These are phyloP conservation scores for Byasa hedistus DNA, from an alignment of 2,888 invertebrate species.

Conservation along the genomic window DNA sequence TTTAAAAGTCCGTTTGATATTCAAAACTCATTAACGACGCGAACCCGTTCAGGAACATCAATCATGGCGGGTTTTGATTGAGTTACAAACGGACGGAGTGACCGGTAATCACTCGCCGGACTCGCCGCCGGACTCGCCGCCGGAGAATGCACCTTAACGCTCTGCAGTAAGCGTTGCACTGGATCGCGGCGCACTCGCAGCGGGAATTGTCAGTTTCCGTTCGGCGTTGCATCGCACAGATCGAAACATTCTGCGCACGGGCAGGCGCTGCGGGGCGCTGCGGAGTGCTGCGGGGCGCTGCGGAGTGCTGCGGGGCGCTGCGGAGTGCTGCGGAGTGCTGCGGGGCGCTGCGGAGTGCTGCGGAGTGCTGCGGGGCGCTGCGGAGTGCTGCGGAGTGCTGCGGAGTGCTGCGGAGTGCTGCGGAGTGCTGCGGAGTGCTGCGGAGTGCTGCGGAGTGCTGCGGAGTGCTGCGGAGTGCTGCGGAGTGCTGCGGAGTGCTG, in stretches of 20 bases:
- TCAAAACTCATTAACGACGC: background rate
- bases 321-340: no score
- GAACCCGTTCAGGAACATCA: slow-evolving; percentile 1
- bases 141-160: background rate
- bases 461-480: no score
- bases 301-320: no score
- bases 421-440: no score
- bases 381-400: no score
- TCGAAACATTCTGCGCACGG: slow-evolving; percentile 11
- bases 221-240: slow-evolving; percentile 22
- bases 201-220: slow-evolving; percentile 27
- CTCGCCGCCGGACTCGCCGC: background rate
- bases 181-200: slow-evolving; percentile 9
- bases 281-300: no score
- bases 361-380: no score
- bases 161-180: background rate
- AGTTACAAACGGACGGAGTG: slow-evolving; percentile 13
- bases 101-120: slow-evolving; percentile 17
- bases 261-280: no score
- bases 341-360: no score
- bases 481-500: no score
- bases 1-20: background rate
- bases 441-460: no score
- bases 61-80: slow-evolving; percentile 10
- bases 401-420: no score